A percentile compares a stretch with the other conserved stretches of the same genome.
phyloP scores from a whole-genome alignment of 2,113 vertebrate species.

The Globicephala melas region DNA sequence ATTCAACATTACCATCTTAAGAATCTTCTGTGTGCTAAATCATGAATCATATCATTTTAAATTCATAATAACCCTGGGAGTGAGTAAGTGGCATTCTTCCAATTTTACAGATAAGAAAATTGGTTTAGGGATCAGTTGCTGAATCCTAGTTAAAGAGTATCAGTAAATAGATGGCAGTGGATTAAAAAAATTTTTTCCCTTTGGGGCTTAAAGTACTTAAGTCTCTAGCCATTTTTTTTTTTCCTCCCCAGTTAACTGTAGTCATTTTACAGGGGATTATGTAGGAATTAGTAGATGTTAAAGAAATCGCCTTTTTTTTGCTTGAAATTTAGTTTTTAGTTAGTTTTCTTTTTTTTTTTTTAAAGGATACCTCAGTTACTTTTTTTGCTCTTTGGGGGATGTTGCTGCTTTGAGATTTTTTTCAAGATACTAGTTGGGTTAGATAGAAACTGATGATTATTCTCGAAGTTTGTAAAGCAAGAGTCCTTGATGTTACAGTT shows the following conservation, averaged over 20 bases:
- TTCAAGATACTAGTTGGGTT: neutral
- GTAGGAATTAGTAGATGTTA: neutral
- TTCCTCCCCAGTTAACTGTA: neutral
- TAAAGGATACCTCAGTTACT: neutral
- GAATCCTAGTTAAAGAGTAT: slow-evolving; percentile 26
- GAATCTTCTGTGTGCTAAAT: neutral
- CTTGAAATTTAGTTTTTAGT: neutral
- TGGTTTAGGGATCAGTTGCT: neutral
- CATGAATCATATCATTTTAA: neutral
- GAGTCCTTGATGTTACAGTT: neutral
- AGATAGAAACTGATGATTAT: slow-evolving; percentile 11
- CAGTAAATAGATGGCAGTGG: neutral
- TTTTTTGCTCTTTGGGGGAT: neutral
- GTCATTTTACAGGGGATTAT: neutral
- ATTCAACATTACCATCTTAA: slow-evolving; percentile 20
- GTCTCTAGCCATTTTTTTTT: neutral
- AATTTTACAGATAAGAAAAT: neutral
- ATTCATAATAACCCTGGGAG: neutral
- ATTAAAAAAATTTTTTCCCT: neutral
- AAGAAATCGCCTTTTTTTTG: neutral
- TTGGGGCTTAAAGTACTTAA: slow-evolving; percentile 9
- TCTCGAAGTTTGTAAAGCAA: neutral
- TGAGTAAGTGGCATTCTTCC: neutral
- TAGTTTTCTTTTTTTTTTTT: neutral
- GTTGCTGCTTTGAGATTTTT: slow-evolving; percentile 25